phyloP scores from a whole-genome alignment of 1,140 invertebrate species.

The Drosophila nigrodunni region DNA sequence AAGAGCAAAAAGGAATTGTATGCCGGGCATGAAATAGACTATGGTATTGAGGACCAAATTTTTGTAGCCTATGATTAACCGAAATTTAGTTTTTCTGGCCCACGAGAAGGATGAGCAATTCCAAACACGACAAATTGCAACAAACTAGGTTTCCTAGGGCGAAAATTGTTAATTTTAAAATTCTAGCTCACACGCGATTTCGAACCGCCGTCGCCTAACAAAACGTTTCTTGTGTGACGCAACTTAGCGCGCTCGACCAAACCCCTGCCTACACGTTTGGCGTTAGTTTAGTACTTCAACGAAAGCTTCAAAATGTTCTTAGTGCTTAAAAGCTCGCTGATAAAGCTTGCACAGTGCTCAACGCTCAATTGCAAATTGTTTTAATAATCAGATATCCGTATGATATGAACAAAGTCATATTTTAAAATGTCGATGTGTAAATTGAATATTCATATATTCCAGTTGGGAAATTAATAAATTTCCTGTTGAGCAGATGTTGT shows the following conservation, averaged over 20 bases:
- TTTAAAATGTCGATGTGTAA: too few species aligned
- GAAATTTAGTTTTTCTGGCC: constrained; percentile 70
- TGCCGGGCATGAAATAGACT: constrained; percentile 83
- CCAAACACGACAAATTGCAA: constrained; percentile 70
- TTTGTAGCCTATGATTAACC: constrained; percentile 82
- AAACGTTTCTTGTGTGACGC: constrained; percentile 9
- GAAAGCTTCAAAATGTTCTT: constrained; percentile 22
- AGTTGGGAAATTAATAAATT: too few species aligned
- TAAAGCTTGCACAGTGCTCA: constrained; percentile 36
- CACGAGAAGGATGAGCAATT: constrained; percentile 59
- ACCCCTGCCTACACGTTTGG: neutral
- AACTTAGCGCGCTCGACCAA: constrained; percentile 52
- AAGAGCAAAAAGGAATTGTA: constrained; percentile 47
- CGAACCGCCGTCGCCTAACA: constrained; percentile 40
- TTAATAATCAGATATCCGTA: too few species aligned
- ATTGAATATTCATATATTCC: too few species aligned
- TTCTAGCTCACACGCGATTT: neutral
- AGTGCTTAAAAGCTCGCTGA: constrained; percentile 14
- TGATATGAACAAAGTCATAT: too few species aligned
- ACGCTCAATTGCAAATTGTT: neutral
- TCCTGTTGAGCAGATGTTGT: too few species aligned
- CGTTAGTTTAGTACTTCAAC: constrained; percentile 11
- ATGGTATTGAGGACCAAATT: constrained; percentile 68
- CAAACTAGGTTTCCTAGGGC: constrained; percentile 57
- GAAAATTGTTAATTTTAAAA: constrained; percentile 19